A percentile compares a stretch with the other conserved stretches of the same genome.
phyloP scores from a whole-genome alignment of 2,113 vertebrate genomes.

The Aphelocoma coerulescens region DNA sequence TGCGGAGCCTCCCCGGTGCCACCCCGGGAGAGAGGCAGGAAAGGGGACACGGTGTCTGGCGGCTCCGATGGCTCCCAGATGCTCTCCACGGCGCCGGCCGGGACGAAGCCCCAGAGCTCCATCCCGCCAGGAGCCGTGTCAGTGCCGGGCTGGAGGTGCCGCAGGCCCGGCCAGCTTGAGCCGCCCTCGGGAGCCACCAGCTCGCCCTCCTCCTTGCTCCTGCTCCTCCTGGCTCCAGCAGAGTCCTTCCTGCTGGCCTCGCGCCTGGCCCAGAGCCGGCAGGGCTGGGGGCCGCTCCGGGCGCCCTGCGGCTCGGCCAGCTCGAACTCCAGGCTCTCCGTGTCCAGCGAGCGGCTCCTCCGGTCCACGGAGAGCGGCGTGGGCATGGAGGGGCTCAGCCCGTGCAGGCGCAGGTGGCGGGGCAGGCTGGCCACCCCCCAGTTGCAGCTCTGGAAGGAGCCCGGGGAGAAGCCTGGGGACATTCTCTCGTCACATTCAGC shows the following conservation, averaged over 20 bases:
- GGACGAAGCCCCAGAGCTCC: neutral
- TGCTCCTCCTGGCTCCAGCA: constrained; percentile 38
- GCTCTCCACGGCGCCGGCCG: accelerated
- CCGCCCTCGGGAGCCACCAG: constrained; percentile 11
- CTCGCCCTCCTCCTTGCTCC: constrained; percentile 40
- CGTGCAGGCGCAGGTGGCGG: constrained; percentile 82
- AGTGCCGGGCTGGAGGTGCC: neutral
- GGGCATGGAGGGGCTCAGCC: constrained; percentile 74
- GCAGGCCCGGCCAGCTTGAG: constrained; percentile 60
- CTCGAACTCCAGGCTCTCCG: constrained; percentile 83
- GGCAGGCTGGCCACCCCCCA: constrained; percentile 93
- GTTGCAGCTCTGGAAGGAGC: constrained; percentile 73
- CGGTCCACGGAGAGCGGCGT: constrained; percentile 81
- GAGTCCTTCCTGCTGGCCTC: constrained; percentile 46
- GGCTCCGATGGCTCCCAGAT: neutral
- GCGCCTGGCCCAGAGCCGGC: neutral
- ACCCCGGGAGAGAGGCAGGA: neutral
- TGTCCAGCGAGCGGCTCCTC: constrained; percentile 91
- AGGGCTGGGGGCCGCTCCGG: constrained; percentile 26
- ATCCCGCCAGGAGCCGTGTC: neutral
- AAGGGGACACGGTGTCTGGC: neutral
- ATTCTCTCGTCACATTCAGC: constrained; percentile 85
- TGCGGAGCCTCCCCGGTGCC: neutral
- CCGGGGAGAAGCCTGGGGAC: constrained; percentile 74
- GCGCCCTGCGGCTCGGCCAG: constrained; percentile 66